These are phyloP conservation scores for Hyles euphorbiae DNA, from an alignment of 1,140 invertebrate genomes.

Conservation along the genomic window DNA sequence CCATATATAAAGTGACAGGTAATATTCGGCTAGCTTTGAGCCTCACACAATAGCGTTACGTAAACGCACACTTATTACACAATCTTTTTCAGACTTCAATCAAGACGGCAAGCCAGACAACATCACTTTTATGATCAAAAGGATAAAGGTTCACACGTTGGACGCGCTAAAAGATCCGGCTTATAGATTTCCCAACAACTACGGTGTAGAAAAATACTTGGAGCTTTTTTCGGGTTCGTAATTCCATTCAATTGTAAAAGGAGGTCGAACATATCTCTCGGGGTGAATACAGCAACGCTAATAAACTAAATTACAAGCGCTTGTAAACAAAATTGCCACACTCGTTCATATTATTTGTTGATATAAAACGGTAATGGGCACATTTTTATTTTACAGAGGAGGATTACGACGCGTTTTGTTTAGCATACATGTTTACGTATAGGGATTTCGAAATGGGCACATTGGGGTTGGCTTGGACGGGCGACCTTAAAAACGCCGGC, in stretches of 20 bases:
- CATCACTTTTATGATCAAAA: constrained; percentile 97
- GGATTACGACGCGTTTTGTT: constrained; percentile 98
- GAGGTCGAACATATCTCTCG: constrained; percentile 9
- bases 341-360: neutral
- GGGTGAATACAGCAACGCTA: constrained; percentile 10
- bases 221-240: constrained; percentile 91
- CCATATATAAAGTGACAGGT: constrained; percentile 94
- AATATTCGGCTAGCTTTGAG: constrained; percentile 29
- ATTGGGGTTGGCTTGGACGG: constrained; percentile 97
- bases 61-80: constrained; percentile 11
- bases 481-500: constrained; percentile 95
- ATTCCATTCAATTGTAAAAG: constrained; percentile 41
- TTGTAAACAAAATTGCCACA: constrained; percentile 5
- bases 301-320: constrained; percentile 18
- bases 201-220: constrained; percentile 95
- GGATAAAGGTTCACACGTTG: constrained; percentile 93
- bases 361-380: neutral
- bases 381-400: constrained; percentile 80
- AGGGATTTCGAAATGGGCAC: constrained; percentile 99
- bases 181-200: constrained; percentile 94
- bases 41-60: neutral
- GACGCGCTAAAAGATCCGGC: constrained; percentile 87
- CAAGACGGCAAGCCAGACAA: constrained; percentile 93
- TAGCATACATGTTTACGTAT: constrained; percentile 99
- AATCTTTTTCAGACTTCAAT: constrained; percentile 89